Percentiles rank a stretch among this genome's conserved stretches.
Evolutionary conservation across 2,888 invertebrate species (phyloP).

Genomic region (Drosophila paracracens): DNA sequence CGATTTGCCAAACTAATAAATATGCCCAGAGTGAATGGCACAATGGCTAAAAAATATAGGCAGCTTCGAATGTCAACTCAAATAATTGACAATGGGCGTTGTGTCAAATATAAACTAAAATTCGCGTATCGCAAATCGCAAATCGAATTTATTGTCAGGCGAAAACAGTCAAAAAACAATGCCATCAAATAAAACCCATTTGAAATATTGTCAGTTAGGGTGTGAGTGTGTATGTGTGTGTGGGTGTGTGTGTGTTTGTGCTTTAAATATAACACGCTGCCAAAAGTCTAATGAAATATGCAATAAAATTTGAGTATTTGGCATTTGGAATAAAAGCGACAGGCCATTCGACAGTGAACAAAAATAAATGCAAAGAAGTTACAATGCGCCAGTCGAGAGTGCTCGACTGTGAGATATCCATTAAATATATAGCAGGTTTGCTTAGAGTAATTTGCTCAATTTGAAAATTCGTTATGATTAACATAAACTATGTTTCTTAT

Average conservation of each 20-base stretch:
- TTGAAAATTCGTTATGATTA: too few relatives aligned
- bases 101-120: conserved; percentile 17
- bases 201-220: conserved; percentile 67
- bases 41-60: conserved; percentile 18
- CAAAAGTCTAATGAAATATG: conserved; percentile 80
- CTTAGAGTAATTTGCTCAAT: not conserved
- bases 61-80: conserved; percentile 33
- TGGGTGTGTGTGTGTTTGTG: conserved; percentile 33
- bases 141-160: conserved; percentile 78
- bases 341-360: conserved; percentile 13
- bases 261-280: conserved; percentile 64
- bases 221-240: not conserved
- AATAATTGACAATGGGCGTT: conserved; percentile 9
- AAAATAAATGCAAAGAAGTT: conserved; percentile 11
- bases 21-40: conserved; percentile 22
- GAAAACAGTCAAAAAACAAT: conserved; percentile 57
- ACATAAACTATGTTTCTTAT: not conserved
- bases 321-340: conserved; percentile 55
- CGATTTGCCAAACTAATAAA: conserved; percentile 65
- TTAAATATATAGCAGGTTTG: not conserved
- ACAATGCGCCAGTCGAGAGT: not conserved
- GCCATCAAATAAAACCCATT: conserved; percentile 58
- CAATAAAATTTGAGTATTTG: conserved; percentile 78
- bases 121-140: conserved; percentile 58
- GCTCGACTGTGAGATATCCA: not conserved